Evolutionary conservation across 2,113 vertebrate species (phyloP), one percentile per base, ranked within the genome.

Genomic region (Anser brachyrhynchus): DNA sequence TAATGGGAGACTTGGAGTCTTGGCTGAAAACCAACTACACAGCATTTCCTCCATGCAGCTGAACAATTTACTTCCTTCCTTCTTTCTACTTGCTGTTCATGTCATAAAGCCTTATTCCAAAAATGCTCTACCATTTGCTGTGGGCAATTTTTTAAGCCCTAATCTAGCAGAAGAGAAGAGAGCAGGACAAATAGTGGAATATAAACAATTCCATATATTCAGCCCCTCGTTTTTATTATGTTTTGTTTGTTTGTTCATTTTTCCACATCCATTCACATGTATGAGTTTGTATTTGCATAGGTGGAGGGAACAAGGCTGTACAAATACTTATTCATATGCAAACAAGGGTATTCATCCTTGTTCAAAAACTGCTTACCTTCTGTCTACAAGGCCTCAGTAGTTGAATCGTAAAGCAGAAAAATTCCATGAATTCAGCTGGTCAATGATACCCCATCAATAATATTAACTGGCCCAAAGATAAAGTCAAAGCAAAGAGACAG

Each of bases 211-310:
- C 41, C 59, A 16, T 74, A 28, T 90, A 93, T 35, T 39, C 57
- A 88, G 37, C 6, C 43, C 76, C 46, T 80, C 72, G 61, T 86
- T 96, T 85, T 41, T 28, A 74, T 90, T 80, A 44, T 73, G 22
- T 52, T 95, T 65, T 95, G 46, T 71, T 43, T 51, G 22, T 51
- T 51, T 95, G 75, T 91, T 91, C 51, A 26, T 7, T 86, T 85
- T 86, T 90, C 46, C 58, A 93, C 62, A 79, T 37, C 43, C 55
- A 79, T 96, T 94, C 90, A 88, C 72, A 94, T 92, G 92, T 35
- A 92, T 96, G 87, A 92, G 71, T 61, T 71, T 75, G 25, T 35
- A 94, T 96, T 94, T 96, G 92, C 92, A 94, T 97, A 96, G 96
- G 85, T 61, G 75, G 69, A 80, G 41, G 69, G 85, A 96, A 92